Evolutionary conservation across 2,797 vertebrate genomes (phyloP), one percentile per base, ranked within the genome.

Genomic region (Knipowitschia caucasica): DNA sequence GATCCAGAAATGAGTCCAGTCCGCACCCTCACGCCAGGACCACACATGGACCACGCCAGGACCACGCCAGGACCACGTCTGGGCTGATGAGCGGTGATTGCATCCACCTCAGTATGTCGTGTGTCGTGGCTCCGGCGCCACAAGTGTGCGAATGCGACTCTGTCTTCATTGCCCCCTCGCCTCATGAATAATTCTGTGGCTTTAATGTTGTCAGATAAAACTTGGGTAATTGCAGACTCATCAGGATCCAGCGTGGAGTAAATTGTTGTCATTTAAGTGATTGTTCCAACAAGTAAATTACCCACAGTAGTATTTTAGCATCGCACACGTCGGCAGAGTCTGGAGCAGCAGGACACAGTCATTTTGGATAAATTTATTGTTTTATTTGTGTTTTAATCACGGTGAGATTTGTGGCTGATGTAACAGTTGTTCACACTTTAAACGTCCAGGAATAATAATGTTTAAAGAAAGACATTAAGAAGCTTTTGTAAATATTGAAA

Each of bases 271-370:
- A 45, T 70, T 78, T 73, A n/a, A 69, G 58, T 59, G 59, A 74
- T 67, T 39, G 59, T 70, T 71, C 75, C 1, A 59, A 74, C 67
- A 76, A 80, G 75, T 68, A 88, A 90, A 91, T 91, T 84, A 64
- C 65, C 34, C 43, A 73, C 73, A 66, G 68, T 17, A 21, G 9
- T 14, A 43, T 24, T 43, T 25, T 11, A 3, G 40, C 36, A 21
- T 14, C 23, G 8, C 21, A 43, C 20, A 23, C 20, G 23, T 40
- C 75, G 80, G 84, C 82, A 75, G 67, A 69, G 51, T 70, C 81
- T 86, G 76, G 36, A 39, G 18, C 18, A 3, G 17, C 7, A 35
- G 33, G 6, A 39, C 18, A 4, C n/a, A n/a, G n/a, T n/a, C n/a
- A 39, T 21, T 39, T 39, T 9, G 18, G 18, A 21, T 20, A 39